A percentile compares a stretch with the other conserved stretches of the same genome.
These are phyloP conservation scores for Dysidea cf. avara DNA, from an alignment of 37 sponge, comb jelly and placozoan species.

Conservation along the genomic window DNA sequence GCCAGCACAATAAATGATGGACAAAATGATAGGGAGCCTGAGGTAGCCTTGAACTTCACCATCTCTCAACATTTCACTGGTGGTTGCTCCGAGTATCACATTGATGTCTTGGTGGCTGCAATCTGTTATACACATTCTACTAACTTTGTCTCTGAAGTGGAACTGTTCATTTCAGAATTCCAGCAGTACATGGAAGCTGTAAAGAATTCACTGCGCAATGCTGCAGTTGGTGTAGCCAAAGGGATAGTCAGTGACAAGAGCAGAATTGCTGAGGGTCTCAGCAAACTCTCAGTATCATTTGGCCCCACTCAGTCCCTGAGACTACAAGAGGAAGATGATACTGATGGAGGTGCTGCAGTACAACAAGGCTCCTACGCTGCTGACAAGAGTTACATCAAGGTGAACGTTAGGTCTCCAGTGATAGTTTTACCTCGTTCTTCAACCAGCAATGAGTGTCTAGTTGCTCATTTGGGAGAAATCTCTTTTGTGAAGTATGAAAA, in stretches of 20 bases:
- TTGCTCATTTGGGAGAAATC: constrained; percentile 84
- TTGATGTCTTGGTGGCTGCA: constrained; percentile 65
- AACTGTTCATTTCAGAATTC: constrained; percentile 76
- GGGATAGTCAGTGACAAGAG: constrained; percentile 61
- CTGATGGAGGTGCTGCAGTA: constrained; percentile 9
- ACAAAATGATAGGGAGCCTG: background rate
- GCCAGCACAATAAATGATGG: constrained; percentile 4
- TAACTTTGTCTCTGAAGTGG: constrained; percentile 68
- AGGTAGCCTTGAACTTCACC: background rate
- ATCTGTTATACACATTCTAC: constrained; percentile 82
- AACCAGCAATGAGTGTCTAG: constrained; percentile 38
- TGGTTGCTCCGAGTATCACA: constrained; percentile 22
- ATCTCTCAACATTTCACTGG: background rate
- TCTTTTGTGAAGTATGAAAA: no score
- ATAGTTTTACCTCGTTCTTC: constrained; percentile 59
- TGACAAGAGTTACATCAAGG: constrained; percentile 16
- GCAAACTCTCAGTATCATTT: constrained; percentile 47
- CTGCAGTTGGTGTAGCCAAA: constrained; percentile 88
- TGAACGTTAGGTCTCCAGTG: constrained; percentile 66
- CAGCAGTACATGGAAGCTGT: constrained; percentile 23
- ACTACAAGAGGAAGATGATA: constrained; percentile 5
- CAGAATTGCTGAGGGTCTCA: constrained; percentile 34
- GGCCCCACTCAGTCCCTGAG: background rate
- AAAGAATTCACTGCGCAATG: constrained; percentile 52
- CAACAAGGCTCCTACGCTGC: background rate